A percentile compares a stretch with the other conserved stretches of the same genome.
Evolutionary conservation across 2,797 vertebrate species (phyloP).

Genomic region (Sarcoramphus papa): DNA sequence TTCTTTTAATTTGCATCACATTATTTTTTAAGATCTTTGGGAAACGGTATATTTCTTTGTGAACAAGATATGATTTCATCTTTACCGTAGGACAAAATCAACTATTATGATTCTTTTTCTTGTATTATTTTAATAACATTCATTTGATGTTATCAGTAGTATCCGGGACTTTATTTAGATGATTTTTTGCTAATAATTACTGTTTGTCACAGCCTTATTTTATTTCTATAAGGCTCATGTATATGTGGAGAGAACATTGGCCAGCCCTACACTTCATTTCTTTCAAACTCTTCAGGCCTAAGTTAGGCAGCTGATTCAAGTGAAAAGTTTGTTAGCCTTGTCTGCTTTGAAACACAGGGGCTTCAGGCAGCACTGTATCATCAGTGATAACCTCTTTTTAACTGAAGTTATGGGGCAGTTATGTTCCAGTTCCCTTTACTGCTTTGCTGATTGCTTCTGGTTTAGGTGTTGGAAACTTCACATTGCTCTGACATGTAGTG

Average conservation of each 20-base stretch:
- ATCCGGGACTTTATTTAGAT: neutral
- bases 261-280: neutral
- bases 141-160: neutral
- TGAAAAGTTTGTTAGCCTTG: neutral
- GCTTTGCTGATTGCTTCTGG: neutral
- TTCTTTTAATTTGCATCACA: neutral
- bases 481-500: neutral
- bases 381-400: neutral
- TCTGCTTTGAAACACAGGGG: neutral
- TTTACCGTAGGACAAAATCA: neutral
- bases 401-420: neutral
- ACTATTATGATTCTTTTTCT: neutral
- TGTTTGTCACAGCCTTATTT: neutral
- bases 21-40: neutral
- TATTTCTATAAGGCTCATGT: neutral
- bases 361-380: neutral
- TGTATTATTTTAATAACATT: neutral
- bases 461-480: neutral
- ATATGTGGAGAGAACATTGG: neutral
- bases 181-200: neutral
- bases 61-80: neutral
- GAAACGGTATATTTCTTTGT: neutral
- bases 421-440: neutral
- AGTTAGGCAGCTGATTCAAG: neutral
- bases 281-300: neutral